Conservation (phyloP, 2,113 vertebrate species). For the Casuarius casuarius region DNA sequence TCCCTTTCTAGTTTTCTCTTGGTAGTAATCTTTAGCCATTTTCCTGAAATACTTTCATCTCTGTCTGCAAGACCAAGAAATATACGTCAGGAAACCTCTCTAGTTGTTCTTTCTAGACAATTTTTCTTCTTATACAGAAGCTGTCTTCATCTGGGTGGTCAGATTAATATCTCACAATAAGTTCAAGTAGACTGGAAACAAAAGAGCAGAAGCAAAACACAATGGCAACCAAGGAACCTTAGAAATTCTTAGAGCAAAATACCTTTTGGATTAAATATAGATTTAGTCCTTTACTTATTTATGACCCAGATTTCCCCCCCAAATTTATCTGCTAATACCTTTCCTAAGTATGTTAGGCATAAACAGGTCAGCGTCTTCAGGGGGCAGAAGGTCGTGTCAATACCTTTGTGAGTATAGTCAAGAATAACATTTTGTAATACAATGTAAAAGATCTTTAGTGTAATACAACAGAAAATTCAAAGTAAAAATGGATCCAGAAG, state of each 20-base stretch:
- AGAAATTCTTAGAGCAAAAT: neutral
- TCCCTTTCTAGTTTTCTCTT: neutral
- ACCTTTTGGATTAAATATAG: neutral
- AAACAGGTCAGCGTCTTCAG: neutral
- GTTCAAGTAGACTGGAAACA: neutral
- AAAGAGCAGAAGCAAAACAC: neutral
- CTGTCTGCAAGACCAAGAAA: neutral
- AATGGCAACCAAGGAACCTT: neutral
- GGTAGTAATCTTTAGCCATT: neutral
- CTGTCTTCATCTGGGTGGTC: neutral
- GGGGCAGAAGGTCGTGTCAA: neutral
- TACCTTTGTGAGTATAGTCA: neutral
- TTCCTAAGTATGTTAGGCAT: neutral
- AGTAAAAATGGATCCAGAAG: neutral
- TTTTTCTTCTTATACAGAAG: neutral
- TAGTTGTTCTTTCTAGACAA: neutral
- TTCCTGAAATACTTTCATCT: neutral
- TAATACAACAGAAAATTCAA: neutral
- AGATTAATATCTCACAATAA: neutral
- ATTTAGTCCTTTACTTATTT: neutral
- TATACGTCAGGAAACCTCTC: neutral
- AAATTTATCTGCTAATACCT: neutral
- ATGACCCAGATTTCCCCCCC: accelerated
- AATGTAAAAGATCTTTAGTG: neutral
- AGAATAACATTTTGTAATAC: neutral